Base-by-base conservation (phyloP, 2,113 vertebrate genomes). In the Bubo blakistoni region DNA sequence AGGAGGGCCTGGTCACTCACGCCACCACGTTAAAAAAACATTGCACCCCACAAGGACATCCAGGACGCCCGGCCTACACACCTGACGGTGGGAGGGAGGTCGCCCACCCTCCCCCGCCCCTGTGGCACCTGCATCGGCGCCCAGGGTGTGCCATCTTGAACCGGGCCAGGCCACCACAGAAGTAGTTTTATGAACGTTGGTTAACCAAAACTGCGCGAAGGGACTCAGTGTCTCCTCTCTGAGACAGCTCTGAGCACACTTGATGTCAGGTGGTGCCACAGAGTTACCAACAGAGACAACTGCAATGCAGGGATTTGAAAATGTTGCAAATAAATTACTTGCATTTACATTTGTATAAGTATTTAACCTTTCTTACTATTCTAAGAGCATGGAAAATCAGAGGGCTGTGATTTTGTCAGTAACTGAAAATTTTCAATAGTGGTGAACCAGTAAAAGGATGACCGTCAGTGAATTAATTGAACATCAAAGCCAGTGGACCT, bases 1-100 rank as follows among this genome's bases (percentile, higher is more conserved):
- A 1, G 54, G 22, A n/a, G 51, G 46, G 51, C 34, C 81, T 3
- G 22, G 38, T 17, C 66, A 15, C 34, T 6, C 52, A 6, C 15
- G 2, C 10, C 18, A 15, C 34, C 27, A 3, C 38, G 5, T 0
- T 11, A 26, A 24, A 32, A 36, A 25, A 26, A 6, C 38, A 11
- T 2, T 3, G 16, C 13, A 3, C n/a, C 22, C 42, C 14, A 0
- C n/a, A 13, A 2, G n/a, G 52, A 4, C 24, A 2, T 2, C 36
- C 21, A 12, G 29, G 38, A 25, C 49, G 6, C 7, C 30, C 2
- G 4, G 14, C 29, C 65, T 14, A 2, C 16, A 44, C 16, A 16
- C 44, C 44, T 44, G 44, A 19, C 46, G 18, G 7, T 47, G 5
- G 52, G 17, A 72, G 34, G 13, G 38, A 8, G 38, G 3, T 6